Evolutionary conservation across 1,140 invertebrate genomes (phyloP), one percentile per base, ranked within the genome.

Genomic region (Macrotrachela quadricornifera): DNA sequence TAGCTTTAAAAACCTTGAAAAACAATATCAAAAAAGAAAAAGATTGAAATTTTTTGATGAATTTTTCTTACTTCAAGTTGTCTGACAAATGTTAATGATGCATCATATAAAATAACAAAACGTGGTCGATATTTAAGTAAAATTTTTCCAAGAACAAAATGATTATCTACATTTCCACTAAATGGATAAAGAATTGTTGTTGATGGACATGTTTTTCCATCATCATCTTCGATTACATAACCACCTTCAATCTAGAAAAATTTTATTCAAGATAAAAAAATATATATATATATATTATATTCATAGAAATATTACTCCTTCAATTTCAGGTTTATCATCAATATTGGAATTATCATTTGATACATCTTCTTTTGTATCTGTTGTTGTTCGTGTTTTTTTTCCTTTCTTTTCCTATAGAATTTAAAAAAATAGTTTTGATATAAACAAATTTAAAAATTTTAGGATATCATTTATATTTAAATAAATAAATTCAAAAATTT

Each of bases 41-140:
- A 30, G n/a, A 54, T 41, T 13, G 17, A 37, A 15, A 55, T 38
- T 2, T 15, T 10, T 9, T 11, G 9, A 43, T 46, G 41, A 59
- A 56, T 30, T 59, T 52, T 4, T 4, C 8, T 30, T 60, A 87
- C 75, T 71, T 94, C 87, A 38, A 94, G 74, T 71, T 88, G 83
- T 39, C 87, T 71, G 2, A 94, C 79, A 49, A 83, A 79, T 9
- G 79, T 75, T 53, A 94, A 77, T 66, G 92, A 82, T 47, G 78
- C 77, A 64, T 91, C 84, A 68, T 94, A 95, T 68, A 95, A 76
- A 52, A 95, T 75, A 1, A 94, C 76, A 68, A 82, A 87, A 58
- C 77, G 76, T 0, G 88, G 88, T 54, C 77, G 71, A 8, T 84
- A 48, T 46, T 66, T 63, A 21, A 60, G 51, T 16, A 70, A 54